These are phyloP conservation scores for Cybosia mesomella DNA, from an alignment of 2,888 invertebrate genomes.

Conservation along the genomic window DNA sequence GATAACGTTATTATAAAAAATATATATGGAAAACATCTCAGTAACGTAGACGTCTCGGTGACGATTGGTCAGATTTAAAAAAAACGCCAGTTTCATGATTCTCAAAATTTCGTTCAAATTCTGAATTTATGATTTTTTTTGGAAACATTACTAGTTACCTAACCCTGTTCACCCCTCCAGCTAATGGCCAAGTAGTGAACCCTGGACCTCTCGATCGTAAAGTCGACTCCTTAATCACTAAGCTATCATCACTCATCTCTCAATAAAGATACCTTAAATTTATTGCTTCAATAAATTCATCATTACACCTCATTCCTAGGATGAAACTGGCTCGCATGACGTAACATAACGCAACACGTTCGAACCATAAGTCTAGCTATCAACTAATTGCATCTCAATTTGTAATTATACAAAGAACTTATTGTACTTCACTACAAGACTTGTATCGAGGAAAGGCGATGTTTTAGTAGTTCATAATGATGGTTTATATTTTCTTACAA, in stretches of 20 bases:
- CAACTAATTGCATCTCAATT: constrained; percentile 49
- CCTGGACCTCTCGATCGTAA: too few relatives aligned
- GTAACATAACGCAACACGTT: constrained; percentile 19
- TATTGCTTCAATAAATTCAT: constrained; percentile 11
- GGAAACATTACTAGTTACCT: too few relatives aligned
- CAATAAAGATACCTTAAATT: not conserved
- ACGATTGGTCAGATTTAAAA: too few relatives aligned
- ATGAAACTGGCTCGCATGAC: constrained; percentile 10
- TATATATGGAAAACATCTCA: too few relatives aligned
- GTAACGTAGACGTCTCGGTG: too few relatives aligned
- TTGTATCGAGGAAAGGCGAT: constrained; percentile 9
- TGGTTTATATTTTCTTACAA: not conserved
- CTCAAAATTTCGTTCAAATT: too few relatives aligned
- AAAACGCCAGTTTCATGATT: too few relatives aligned
- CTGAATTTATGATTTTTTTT: too few relatives aligned
- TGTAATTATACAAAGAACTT: constrained; percentile 51
- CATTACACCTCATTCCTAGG: not conserved
- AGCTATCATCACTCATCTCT: not conserved
- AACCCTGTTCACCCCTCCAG: too few relatives aligned
- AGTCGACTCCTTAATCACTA: too few relatives aligned
- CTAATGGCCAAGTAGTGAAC: too few relatives aligned
- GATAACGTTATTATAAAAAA: too few relatives aligned
- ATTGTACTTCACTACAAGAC: constrained; percentile 12
- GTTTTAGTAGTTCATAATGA: not conserved
- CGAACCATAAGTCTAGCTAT: constrained; percentile 42